These are phyloP conservation scores for Tringa solitaria DNA, from an alignment of 2,113 vertebrate species.

Conservation along the genomic window DNA sequence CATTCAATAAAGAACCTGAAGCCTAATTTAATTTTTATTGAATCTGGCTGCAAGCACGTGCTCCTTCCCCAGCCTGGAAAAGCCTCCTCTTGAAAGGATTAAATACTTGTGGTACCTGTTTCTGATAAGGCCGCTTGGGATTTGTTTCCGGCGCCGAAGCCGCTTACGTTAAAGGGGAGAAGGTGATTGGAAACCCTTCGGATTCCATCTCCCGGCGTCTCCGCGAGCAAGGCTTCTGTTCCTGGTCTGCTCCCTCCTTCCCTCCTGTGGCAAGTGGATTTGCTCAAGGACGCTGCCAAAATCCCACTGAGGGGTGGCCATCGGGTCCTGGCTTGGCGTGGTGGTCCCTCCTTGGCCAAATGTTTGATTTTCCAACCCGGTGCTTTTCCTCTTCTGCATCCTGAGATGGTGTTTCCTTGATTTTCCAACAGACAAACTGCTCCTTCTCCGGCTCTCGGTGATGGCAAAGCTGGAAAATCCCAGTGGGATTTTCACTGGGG, in stretches of 20 bases:
- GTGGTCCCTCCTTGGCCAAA: neutral
- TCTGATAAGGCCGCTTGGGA: neutral
- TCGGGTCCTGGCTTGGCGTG: too few relatives aligned
- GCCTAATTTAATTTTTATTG: neutral
- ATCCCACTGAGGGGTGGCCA: neutral
- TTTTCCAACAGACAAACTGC: neutral
- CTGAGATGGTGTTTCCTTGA: fast-evolving
- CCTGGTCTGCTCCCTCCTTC: neutral
- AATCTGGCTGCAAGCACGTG: neutral
- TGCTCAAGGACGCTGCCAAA: neutral
- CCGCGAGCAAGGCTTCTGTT: neutral
- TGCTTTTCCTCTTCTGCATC: neutral
- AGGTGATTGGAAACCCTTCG: neutral
- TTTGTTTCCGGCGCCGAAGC: neutral
- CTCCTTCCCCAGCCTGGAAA: neutral
- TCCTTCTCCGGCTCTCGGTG: neutral
- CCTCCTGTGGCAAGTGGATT: neutral
- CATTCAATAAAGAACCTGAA: neutral
- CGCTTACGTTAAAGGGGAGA: neutral
- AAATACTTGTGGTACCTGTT: neutral
- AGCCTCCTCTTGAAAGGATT: neutral
- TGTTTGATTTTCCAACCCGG: neutral
- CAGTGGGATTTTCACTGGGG: neutral
- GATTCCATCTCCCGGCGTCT: neutral
- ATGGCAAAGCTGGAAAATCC: neutral